Base-by-base conservation (phyloP, 37 sponge, comb jelly and placozoan species). In the Tethya wilhelma region DNA sequence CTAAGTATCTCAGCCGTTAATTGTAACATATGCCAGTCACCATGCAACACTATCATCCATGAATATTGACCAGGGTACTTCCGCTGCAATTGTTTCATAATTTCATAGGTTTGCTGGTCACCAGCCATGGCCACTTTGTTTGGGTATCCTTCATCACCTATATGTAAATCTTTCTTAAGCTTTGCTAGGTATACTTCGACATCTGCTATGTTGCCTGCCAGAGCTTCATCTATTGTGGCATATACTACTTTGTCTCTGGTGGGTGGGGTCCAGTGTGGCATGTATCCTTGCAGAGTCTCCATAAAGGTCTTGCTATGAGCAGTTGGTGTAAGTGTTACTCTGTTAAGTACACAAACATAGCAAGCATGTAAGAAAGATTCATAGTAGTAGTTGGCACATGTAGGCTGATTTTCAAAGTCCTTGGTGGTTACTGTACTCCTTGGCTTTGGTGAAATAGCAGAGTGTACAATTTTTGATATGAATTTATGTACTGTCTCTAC, bases 211-310 rank as follows among this genome's bases (percentile, higher is more conserved):
- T 6, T 69, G 40, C 39, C 70, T 37, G 70, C 25, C 23, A 37
- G 70, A 37, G 70, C 70, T 69, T 69, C 70, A 37, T 25, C 40
- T 36, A 69, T 38, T 36, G 40, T 69, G n/a, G 40, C 70, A 69
- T 69, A 69, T 11, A 69, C 41, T 69, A 69, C 33, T 7, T 20
- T 69, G 33, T 69, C 70, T 12, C 23, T 19, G 23, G 25, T 28
- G 38, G 17, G 4, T 37, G 70, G 70, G 19, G 70, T 69, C 32
- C n/a, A 69, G 38, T 69, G 70, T 8, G 70, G 70, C 38, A 69
- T 29, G 41, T 11, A 69, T 28, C 19, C 19, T 8, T 38, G 6
- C 19, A 69, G 37, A 36, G 32, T 36, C 11, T 37, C n/a, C 6
- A 33, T 69, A 20, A 69, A 12, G 8, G 70, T 49, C 14, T 9